These are phyloP conservation scores for Ischnura elegans DNA, from an alignment of 2,888 invertebrate species.

Conservation along the genomic window DNA sequence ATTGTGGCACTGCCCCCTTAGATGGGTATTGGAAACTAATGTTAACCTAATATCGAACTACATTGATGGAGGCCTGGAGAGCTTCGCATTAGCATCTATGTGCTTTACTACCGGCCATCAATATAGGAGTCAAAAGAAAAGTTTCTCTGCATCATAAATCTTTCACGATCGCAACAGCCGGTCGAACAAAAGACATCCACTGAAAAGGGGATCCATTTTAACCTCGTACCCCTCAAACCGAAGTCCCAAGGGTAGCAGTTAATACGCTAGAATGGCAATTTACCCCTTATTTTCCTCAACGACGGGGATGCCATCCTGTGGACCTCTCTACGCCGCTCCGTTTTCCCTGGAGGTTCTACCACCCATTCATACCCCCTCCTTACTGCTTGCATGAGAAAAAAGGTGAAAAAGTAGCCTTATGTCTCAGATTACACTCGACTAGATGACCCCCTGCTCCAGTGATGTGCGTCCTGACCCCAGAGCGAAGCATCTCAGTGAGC, in stretches of 20 bases:
- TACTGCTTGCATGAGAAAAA: not conserved
- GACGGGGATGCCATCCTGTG: not conserved
- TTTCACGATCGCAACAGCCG: slow-evolving; percentile 27
- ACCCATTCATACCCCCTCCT: not conserved
- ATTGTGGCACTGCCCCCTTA: not conserved
- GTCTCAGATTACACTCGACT: not conserved
- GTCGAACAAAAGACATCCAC: not conserved
- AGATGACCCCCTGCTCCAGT: not conserved
- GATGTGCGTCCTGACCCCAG: not conserved
- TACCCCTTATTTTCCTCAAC: not conserved
- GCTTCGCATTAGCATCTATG: not conserved
- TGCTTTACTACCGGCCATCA: not conserved
- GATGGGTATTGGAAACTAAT: not conserved
- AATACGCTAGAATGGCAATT: not conserved
- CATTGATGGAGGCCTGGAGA: not conserved
- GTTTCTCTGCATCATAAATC: slow-evolving; percentile 8
- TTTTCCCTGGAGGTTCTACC: not conserved
- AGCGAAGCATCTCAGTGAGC: not conserved
- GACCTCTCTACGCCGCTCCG: not conserved
- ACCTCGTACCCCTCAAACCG: not conserved
- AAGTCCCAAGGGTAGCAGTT: not conserved
- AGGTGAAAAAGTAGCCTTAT: not conserved
- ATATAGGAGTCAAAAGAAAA: not conserved
- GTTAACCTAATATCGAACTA: not conserved
- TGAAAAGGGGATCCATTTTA: not conserved